Evolutionary conservation across 2,797 vertebrate species (phyloP).

Genomic region (Jordanella pulchra): DNA sequence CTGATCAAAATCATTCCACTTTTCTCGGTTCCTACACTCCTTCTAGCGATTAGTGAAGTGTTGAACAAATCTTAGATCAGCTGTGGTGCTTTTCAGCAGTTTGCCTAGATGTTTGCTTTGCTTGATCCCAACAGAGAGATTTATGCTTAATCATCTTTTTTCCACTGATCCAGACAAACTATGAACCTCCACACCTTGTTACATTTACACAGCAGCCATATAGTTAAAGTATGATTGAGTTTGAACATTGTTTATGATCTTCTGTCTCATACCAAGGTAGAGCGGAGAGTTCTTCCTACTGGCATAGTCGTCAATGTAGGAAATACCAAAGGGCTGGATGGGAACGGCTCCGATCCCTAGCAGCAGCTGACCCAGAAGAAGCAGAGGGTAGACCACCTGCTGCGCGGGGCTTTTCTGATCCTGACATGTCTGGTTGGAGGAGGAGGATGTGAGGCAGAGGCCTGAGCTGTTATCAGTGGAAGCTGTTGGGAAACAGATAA

Average conservation of each 20-base stretch:
- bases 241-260: neutral
- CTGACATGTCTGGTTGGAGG: slow-evolving; percentile 68
- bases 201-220: neutral
- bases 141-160: neutral
- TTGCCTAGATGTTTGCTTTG: too few species aligned
- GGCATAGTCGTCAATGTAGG: slow-evolving; percentile 93
- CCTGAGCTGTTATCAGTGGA: slow-evolving; percentile 51
- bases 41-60: too few species aligned
- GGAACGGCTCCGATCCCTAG: slow-evolving; percentile 88
- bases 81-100: too few species aligned
- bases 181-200: too few species aligned
- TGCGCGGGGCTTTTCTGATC: slow-evolving; percentile 40
- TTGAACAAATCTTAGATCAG: too few species aligned
- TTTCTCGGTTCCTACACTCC: too few species aligned
- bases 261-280: slow-evolving; percentile 84
- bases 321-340: slow-evolving; percentile 96
- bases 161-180: neutral
- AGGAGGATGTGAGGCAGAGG: slow-evolving; percentile 60
- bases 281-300: slow-evolving; percentile 89
- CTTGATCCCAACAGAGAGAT: too few species aligned
- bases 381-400: slow-evolving; percentile 77
- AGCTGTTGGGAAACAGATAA: slow-evolving; percentile 45
- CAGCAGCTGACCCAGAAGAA: slow-evolving; percentile 87
- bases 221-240: neutral
- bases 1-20: too few species aligned